A percentile compares a stretch with the other conserved stretches of the same genome.
These are phyloP conservation scores for Nesometra sesokonis DNA, from an alignment of 35 echinoderm and acorn worm species.

Conservation along the genomic window DNA sequence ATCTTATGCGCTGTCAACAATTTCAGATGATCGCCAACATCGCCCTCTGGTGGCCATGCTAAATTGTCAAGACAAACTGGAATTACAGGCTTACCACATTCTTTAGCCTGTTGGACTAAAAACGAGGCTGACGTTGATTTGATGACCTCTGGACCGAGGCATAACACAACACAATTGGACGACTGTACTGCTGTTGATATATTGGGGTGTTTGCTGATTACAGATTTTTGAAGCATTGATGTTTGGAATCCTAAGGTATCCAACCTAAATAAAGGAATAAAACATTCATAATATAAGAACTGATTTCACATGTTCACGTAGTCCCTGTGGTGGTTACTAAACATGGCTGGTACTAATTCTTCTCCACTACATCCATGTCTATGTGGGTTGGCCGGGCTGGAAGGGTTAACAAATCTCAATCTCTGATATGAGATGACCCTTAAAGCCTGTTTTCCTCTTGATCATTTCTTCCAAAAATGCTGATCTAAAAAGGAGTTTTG, in stretches of 20 bases:
- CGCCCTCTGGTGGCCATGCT: constrained; percentile 69
- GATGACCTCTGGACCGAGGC: constrained; percentile 65
- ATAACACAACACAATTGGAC: constrained; percentile 45
- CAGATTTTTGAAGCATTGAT: constrained; percentile 10
- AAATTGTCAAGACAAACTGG: constrained; percentile 54
- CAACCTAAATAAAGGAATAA: constrained; percentile 3
- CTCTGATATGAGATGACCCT: too few relatives aligned
- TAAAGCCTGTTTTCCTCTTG: too few relatives aligned
- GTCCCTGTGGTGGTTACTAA: neutral
- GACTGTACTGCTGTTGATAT: constrained; percentile 12
- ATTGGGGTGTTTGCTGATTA: constrained; percentile 17
- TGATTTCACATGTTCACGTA: neutral
- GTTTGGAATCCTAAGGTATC: constrained; percentile 57
- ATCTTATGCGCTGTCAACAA: constrained; percentile 77
- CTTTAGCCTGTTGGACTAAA: constrained; percentile 39
- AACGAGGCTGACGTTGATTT: constrained; percentile 18
- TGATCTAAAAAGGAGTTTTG: too few relatives aligned
- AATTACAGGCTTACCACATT: constrained; percentile 42
- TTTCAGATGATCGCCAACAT: constrained; percentile 44
- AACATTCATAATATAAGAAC: neutral
- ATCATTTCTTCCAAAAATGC: too few relatives aligned
- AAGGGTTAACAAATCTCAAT: too few relatives aligned
- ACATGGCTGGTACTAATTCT: neutral
- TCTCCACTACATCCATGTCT: too few relatives aligned
- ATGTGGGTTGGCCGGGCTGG: neutral